Conservation (phyloP, 2,888 invertebrate species). For the Idaea dimidiata region DNA sequence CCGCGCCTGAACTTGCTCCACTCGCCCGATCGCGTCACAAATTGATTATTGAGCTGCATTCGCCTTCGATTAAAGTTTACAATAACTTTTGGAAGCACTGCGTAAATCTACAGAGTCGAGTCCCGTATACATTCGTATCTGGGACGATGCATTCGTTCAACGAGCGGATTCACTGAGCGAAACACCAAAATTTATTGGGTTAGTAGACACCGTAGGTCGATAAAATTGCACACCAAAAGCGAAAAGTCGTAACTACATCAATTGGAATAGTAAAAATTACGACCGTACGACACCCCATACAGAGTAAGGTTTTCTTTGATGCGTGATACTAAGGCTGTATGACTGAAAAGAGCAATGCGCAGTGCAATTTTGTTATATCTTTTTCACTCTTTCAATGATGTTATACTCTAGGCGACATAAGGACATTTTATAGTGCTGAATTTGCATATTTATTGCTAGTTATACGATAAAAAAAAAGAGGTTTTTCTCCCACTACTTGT, state of each 20-base stretch:
- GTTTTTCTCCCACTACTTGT: background rate
- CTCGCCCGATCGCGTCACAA: background rate
- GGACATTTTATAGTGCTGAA: slow-evolving; percentile 75
- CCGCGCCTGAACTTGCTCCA: background rate
- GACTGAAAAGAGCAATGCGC: slow-evolving; percentile 78
- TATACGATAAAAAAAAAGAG: slow-evolving; percentile 61
- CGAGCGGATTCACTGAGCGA: slow-evolving; percentile 77
- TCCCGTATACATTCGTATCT: slow-evolving; percentile 68
- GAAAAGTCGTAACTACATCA: slow-evolving; percentile 67
- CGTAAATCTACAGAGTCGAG: slow-evolving; percentile 64
- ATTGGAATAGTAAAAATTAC: slow-evolving; percentile 60
- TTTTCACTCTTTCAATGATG: slow-evolving; percentile 76
- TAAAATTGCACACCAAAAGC: slow-evolving; percentile 65
- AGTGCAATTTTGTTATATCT: slow-evolving; percentile 80
- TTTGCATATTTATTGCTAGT: slow-evolving; percentile 80
- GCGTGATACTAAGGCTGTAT: slow-evolving; percentile 56
- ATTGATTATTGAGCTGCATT: background rate
- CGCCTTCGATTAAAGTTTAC: slow-evolving; percentile 12
- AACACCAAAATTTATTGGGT: slow-evolving; percentile 81
- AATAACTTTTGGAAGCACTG: slow-evolving; percentile 35
- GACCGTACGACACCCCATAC: slow-evolving; percentile 61
- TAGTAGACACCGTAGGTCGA: slow-evolving; percentile 81
- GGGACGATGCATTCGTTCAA: slow-evolving; percentile 78
- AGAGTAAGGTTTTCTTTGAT: slow-evolving; percentile 65
- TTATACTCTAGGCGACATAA: slow-evolving; percentile 72